Percentiles rank a stretch among this genome's conserved stretches.
Conservation (phyloP, 2,113 vertebrate species). For the Micronisus gabar region DNA sequence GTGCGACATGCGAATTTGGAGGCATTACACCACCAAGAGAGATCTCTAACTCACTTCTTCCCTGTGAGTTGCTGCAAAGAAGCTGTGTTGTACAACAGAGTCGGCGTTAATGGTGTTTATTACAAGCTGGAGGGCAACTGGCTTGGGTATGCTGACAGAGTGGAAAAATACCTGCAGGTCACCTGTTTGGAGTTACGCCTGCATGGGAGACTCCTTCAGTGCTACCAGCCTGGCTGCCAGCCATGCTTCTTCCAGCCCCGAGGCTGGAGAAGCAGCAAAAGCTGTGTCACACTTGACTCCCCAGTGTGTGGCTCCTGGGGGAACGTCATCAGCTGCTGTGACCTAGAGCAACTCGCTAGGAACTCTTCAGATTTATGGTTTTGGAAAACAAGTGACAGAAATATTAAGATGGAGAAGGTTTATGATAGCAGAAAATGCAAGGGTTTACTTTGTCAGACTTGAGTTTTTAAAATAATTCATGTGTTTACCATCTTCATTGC, state of each 20-base stretch:
- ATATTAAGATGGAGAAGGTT: neutral
- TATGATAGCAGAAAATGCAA: neutral
- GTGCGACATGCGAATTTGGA: accelerated
- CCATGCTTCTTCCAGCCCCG: neutral
- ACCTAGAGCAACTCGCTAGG: neutral
- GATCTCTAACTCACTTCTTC: neutral
- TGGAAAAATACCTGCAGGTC: constrained; percentile 56
- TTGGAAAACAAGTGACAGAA: neutral
- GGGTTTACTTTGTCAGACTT: neutral
- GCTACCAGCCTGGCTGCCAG: neutral
- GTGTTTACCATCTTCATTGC: neutral
- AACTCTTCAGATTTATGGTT: neutral
- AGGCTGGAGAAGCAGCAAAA: neutral
- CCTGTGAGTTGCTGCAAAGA: neutral
- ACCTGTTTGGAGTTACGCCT: neutral
- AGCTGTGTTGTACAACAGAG: neutral
- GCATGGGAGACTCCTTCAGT: neutral
- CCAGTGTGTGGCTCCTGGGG: neutral
- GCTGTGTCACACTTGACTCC: neutral
- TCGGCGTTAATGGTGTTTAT: accelerated
- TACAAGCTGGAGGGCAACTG: neutral
- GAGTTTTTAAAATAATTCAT: neutral
- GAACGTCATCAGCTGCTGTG: accelerated
- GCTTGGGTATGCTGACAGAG: constrained; percentile 14
- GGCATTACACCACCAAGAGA: neutral